These are phyloP conservation scores for Lacerta viridis DNA, from an alignment of 2,797 vertebrate species.

Conservation along the genomic window DNA sequence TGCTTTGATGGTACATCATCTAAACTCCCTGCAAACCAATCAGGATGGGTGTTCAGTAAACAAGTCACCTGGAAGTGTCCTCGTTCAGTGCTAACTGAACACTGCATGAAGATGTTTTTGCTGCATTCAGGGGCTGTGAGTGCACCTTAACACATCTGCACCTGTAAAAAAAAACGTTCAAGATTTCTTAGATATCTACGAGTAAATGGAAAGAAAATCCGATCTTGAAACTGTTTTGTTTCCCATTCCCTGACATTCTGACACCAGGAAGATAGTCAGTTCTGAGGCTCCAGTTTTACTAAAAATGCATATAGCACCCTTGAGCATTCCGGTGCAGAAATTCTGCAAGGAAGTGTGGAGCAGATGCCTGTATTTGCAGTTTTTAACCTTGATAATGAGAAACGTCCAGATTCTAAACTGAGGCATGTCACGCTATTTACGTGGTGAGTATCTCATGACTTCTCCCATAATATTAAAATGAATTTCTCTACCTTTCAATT, in stretches of 20 bases:
- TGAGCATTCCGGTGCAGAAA: conserved; percentile 21
- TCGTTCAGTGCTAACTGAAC: neutral
- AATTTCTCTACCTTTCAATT: conserved; percentile 54
- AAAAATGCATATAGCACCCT: conserved; percentile 8
- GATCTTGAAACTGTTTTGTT: neutral
- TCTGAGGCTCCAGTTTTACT: neutral
- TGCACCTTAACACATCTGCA: neutral
- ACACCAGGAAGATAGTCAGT: conserved; percentile 2
- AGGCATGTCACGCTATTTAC: conserved; percentile 30
- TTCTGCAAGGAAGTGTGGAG: conserved; percentile 31
- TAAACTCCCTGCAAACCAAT: no score
- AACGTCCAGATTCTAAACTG: conserved; percentile 46
- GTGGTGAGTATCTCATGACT: conserved; percentile 23
- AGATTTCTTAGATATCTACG: neutral
- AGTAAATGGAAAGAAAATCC: conserved; percentile 1
- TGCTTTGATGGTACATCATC: no score
- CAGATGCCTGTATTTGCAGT: neutral
- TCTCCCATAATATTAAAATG: conserved; percentile 40
- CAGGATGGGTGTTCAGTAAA: no score
- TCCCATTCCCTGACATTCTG: conserved; percentile 2
- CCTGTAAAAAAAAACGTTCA: conserved; percentile 7
- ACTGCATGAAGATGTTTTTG: neutral
- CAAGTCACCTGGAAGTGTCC: no score
- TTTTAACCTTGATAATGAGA: conserved; percentile 17
- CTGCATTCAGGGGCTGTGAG: neutral